Evolutionary conservation across 2,113 vertebrate genomes (phyloP), one percentile per base, ranked within the genome.

Genomic region (Hylia prasina): DNA sequence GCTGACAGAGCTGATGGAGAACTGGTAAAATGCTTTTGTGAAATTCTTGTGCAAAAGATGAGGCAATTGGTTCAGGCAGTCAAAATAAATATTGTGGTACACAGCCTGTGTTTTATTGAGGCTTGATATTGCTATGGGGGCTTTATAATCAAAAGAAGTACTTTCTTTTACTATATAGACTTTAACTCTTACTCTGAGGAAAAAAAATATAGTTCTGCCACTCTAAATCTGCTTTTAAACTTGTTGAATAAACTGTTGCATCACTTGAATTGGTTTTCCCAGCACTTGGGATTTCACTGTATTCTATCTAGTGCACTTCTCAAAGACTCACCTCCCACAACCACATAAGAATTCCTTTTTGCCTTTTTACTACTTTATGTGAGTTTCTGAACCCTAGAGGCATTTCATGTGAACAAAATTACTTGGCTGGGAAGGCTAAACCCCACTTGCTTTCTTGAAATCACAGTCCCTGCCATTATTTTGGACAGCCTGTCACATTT

Each of bases 291-390:
- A 40, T 84, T 87, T 58, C 75, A 54, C 18, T 60, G 11, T 7
- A 11, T 16, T 91, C 6, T 37, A 30, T 14, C 56, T 78, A 33
- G 10, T 42, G 14, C 7, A 39, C 9, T 66, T 87, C n/a, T 51
- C 45, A 82, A 83, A 77, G 17, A 28, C 18, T 73, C 15, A 17
- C 16, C 12, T 79, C 18, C 10, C 33, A 28, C 17, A 58, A 5
- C 16, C 30, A 19, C 5, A 0, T 4, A 25, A n/a, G 27, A 73
- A 24, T 48, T 37, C 20, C 1, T 66, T 3, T 35, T 53, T 40
- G n/a, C 9, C 15, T 68, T 63, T 61, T 35, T 4, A 6, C 40
- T 10, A 16, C 11, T 57, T 31, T 27, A 2, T n/a, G 13, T 24
- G 82, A 51, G 50, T 27, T 91, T 66, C 72, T 87, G 57, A 60